Evolutionary conservation across 2,888 invertebrate species (phyloP).

Genomic region (Hecatera dysodea): DNA sequence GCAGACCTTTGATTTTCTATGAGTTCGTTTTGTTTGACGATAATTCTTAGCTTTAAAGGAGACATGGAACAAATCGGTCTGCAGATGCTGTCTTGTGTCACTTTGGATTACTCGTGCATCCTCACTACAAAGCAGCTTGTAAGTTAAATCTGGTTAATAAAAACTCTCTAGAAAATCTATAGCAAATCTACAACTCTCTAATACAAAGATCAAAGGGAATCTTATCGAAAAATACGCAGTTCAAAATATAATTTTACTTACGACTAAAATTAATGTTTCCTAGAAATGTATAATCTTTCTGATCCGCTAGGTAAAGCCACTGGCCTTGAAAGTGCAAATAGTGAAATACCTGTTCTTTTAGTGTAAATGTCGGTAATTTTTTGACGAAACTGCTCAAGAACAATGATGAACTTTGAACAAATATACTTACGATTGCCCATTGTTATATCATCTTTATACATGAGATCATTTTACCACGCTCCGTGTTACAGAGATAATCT

Average conservation of each 20-base stretch:
- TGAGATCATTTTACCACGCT: slow-evolving; percentile 71
- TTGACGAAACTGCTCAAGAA: slow-evolving; percentile 52
- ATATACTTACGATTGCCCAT: slow-evolving; percentile 68
- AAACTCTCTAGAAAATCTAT: no score
- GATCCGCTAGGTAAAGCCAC: slow-evolving; percentile 24
- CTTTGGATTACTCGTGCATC: slow-evolving; percentile 26
- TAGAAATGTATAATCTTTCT: background rate
- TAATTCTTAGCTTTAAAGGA: slow-evolving; percentile 20
- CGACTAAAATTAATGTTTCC: background rate
- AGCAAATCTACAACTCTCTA: background rate
- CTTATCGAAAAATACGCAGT: background rate
- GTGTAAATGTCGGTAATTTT: slow-evolving; percentile 50
- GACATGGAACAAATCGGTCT: slow-evolving; percentile 6
- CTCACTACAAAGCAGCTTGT: slow-evolving; percentile 20
- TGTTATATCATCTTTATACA: slow-evolving; percentile 69
- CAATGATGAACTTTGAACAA: slow-evolving; percentile 69
- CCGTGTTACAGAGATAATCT: slow-evolving; percentile 46
- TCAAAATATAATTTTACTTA: background rate
- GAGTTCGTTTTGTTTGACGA: slow-evolving; percentile 11
- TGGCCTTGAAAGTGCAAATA: slow-evolving; percentile 48
- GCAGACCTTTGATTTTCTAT: slow-evolving; percentile 23
- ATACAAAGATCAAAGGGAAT: slow-evolving; percentile 5
- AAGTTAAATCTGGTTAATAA: slow-evolving; percentile 8
- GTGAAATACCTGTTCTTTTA: slow-evolving; percentile 44
- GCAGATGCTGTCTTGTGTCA: slow-evolving; percentile 5